Evolutionary conservation across 2,797 vertebrate species (phyloP), one percentile per base, ranked within the genome.

Genomic region (Pogonophryne albipinna): DNA sequence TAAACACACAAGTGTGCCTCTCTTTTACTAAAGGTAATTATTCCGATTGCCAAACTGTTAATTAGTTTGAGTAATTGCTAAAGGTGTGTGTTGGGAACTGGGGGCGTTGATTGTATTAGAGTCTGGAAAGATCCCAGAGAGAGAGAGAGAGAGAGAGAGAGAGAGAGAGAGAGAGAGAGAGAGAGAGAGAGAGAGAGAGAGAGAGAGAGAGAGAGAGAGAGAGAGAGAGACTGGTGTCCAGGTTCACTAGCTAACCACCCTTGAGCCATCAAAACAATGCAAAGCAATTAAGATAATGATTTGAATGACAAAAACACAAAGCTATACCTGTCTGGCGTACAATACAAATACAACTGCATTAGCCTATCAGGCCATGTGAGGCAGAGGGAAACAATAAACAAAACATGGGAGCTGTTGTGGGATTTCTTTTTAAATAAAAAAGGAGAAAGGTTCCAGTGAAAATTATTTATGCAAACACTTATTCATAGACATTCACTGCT

Each of bases 1-100:
- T 46, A 68, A 63, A 80, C 45, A 69, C 62, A 59, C 0, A 2
- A 58, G 66, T 14, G 34, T 59, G 27, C 19, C 64, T 66, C 68
- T 81, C 55, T 62, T 85, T 77, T 85, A 66, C 63, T 74, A 41
- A 10, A 65, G 59, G 78, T 71, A 85, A 88, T 81, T 83, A 84
- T 85, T 89, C 68, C 66, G 75, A 50, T 71, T 57, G 66, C 77
- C 76, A 90, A 83, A 87, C 72, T 84, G 77, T 84, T 91, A 91
- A 92, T 93, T 91, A 87, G 82, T 74, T 61, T 85, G 78, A 83
- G 75, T 85, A 90, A 90, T 83, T 89, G 80, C 75, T 76, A 58
- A 74, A 83, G 60, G 75, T 77, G 73, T 81, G 57, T 16, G 63
- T 61, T 69, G 63, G 60, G 46, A 53, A 38, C 53, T 38, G 20